Evolutionary conservation across 2,888 invertebrate genomes (phyloP).

Genomic region (Eutolmus rufibarbis): DNA sequence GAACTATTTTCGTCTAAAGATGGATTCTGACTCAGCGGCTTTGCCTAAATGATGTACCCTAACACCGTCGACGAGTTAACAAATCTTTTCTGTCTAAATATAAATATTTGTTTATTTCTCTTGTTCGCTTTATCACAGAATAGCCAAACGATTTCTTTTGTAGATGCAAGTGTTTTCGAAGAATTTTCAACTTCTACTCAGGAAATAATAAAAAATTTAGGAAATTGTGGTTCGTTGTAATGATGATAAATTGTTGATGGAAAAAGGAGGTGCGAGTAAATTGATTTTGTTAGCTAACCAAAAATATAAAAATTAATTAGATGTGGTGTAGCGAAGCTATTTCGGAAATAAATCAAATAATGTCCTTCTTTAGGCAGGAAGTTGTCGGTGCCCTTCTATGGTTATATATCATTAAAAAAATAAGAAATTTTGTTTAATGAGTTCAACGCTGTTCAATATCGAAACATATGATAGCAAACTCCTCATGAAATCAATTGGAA

Average conservation of each 20-base stretch:
- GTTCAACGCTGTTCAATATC: too few species aligned
- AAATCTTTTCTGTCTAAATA: not conserved
- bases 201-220: not conserved
- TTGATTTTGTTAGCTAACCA: not conserved
- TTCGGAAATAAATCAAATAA: too few species aligned
- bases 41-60: not conserved
- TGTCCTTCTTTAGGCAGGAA: not conserved
- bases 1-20: not conserved
- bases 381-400: not conserved
- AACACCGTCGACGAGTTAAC: not conserved
- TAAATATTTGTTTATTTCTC: conserved; percentile 7
- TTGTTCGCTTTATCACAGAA: not conserved
- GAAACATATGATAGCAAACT: too few species aligned
- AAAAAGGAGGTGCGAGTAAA: not conserved
- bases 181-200: not conserved
- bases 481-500: not conserved
- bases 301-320: not conserved
- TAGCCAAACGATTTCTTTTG: not conserved
- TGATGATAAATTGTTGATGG: not conserved
- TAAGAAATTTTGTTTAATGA: too few species aligned
- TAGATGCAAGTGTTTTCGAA: not conserved
- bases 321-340: too few species aligned
- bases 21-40: not conserved
- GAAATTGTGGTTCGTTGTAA: not conserved
- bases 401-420: not conserved